A percentile compares a stretch with the other conserved stretches of the same genome.
These are phyloP conservation scores for Limnephilus marmoratus DNA, from an alignment of 2,888 invertebrate genomes.

Conservation along the genomic window DNA sequence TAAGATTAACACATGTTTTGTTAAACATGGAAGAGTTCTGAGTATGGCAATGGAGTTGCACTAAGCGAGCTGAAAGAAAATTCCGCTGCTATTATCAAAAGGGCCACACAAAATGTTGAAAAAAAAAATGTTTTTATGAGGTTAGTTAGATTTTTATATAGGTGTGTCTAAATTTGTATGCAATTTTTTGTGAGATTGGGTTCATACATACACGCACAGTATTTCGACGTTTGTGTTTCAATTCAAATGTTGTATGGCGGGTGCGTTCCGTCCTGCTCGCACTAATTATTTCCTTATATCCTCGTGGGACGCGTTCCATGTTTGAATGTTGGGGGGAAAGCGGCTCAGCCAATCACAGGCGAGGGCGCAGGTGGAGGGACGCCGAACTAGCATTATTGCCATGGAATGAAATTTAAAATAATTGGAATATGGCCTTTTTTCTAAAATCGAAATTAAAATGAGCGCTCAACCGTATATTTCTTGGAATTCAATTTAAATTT, in stretches of 20 bases:
- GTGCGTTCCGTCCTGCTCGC: slow-evolving; percentile 23
- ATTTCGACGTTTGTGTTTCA: slow-evolving; percentile 47
- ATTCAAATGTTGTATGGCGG: slow-evolving; percentile 24
- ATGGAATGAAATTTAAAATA: slow-evolving; percentile 44
- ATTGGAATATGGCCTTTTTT: slow-evolving; percentile 33
- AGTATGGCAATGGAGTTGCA: background rate
- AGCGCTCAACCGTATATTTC: slow-evolving; percentile 5
- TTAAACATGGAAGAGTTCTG: background rate
- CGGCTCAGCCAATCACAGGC: slow-evolving; percentile 75
- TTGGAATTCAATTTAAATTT: background rate
- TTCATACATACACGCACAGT: background rate
- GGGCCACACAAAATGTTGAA: background rate
- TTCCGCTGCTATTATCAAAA: background rate
- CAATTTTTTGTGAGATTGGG: background rate
- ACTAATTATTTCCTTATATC: slow-evolving; percentile 39
- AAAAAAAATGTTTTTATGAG: background rate
- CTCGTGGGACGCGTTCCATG: slow-evolving; percentile 32
- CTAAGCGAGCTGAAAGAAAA: slow-evolving; percentile 19
- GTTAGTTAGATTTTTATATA: background rate
- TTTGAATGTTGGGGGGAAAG: slow-evolving; percentile 63
- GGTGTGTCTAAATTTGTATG: background rate
- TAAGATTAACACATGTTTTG: background rate
- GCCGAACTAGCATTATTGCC: slow-evolving; percentile 36
- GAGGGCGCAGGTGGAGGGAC: slow-evolving; percentile 70
- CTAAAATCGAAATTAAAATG: background rate